Evolutionary conservation across 2,888 invertebrate species (phyloP).

Genomic region (Seira ritae): DNA sequence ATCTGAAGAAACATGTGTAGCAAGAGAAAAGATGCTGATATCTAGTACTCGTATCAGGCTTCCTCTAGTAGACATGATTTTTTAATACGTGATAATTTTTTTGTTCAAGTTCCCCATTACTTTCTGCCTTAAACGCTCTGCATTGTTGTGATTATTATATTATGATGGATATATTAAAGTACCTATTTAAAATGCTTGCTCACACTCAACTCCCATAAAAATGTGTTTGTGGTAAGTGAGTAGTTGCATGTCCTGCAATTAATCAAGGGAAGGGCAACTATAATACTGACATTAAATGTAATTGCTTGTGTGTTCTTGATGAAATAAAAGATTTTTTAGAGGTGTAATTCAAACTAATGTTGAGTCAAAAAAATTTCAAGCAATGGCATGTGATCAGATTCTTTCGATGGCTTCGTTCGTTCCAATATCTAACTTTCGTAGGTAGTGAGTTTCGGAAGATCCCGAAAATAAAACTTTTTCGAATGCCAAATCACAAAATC

Average conservation of each 20-base stretch:
- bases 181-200: neutral
- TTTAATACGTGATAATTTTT: conserved; percentile 35
- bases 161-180: too few relatives aligned
- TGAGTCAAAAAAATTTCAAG: too few relatives aligned
- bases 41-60: neutral
- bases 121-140: conserved; percentile 1
- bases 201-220: neutral
- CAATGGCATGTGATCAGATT: too few relatives aligned
- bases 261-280: conserved; percentile 32
- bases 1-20: conserved; percentile 34
- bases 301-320: neutral
- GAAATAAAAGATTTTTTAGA: conserved; percentile 23
- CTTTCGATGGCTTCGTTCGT: too few relatives aligned
- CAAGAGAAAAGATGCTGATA: conserved; percentile 37
- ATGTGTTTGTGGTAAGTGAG: neutral
- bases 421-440: too few relatives aligned
- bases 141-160: neutral
- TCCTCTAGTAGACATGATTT: neutral
- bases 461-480: too few relatives aligned
- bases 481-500: too few relatives aligned
- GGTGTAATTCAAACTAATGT: too few relatives aligned
- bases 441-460: too few relatives aligned
- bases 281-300: conserved; percentile 38
- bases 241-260: conserved; percentile 27
- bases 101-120: too few relatives aligned